phyloP scores from a whole-genome alignment of 2,888 invertebrate species.

The Busseola fusca region DNA sequence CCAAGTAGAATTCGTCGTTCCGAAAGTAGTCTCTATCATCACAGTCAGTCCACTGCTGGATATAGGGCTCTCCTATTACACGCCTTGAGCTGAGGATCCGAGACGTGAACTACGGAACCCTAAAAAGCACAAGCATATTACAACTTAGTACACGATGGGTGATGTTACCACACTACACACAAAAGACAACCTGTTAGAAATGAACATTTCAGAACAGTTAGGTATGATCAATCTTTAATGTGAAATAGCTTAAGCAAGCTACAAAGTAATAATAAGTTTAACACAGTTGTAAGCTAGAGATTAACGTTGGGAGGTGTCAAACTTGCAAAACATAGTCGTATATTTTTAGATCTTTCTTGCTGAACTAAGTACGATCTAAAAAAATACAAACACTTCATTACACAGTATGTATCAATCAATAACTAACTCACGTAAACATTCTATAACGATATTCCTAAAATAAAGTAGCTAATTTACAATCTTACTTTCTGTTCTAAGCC shows the following conservation, averaged over 20 bases:
- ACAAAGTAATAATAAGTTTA: not conserved
- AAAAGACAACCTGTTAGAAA: too few species aligned
- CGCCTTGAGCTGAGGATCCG: too few species aligned
- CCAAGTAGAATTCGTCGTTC: too few species aligned
- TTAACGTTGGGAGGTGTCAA: not conserved
- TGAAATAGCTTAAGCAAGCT: not conserved
- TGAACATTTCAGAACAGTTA: not conserved
- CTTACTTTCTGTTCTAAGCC: conserved; percentile 9
- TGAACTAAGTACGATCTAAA: too few species aligned
- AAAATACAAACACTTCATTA: not conserved
- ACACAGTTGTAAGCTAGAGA: not conserved
- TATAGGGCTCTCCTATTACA: too few species aligned
- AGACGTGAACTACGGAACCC: too few species aligned
- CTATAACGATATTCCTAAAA: not conserved
- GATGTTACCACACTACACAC: not conserved
- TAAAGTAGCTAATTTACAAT: conserved; percentile 6
- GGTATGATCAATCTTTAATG: not conserved
- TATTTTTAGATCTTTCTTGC: not conserved
- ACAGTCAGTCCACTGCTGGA: too few species aligned
- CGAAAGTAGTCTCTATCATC: too few species aligned
- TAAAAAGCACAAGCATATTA: not conserved
- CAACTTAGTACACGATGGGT: not conserved
- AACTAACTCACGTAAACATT: conserved; percentile 6
- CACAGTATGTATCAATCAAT: not conserved
- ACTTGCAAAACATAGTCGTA: not conserved